phyloP scores from a whole-genome alignment of 1,140 invertebrate species.

The Sinella curviseta region DNA sequence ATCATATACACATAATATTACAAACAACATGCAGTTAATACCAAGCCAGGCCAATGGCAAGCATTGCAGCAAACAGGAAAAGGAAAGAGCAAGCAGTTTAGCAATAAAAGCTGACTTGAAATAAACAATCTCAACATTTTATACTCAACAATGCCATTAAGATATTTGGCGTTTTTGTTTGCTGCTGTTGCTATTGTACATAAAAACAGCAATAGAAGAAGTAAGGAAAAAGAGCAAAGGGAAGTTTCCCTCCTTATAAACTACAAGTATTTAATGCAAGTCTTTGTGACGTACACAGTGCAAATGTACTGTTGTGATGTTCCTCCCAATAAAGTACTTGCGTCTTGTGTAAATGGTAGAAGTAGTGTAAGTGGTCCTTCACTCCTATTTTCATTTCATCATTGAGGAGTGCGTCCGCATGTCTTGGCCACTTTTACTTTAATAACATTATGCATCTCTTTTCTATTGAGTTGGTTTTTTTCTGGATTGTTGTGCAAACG shows the following conservation, averaged over 20 bases:
- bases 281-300: too few relatives aligned
- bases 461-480: too few relatives aligned
- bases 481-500: too few relatives aligned
- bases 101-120: constrained; percentile 10
- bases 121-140: constrained; percentile 8
- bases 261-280: not conserved
- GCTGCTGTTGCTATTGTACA: not conserved
- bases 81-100: not conserved
- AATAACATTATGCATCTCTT: not conserved
- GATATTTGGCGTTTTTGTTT: not conserved
- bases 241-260: too few relatives aligned
- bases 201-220: not conserved
- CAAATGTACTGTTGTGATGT: too few relatives aligned
- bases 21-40: not conserved
- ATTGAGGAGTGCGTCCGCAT: not conserved
- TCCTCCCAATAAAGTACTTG: not conserved
- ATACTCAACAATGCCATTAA: not conserved
- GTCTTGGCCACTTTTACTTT: not conserved
- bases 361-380: constrained; percentile 7
- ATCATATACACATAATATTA: not conserved
- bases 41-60: not conserved
- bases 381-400: not conserved
- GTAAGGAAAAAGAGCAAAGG: not conserved
- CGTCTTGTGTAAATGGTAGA: not conserved
- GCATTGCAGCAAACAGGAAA: not conserved